phyloP scores from a whole-genome alignment of 1,140 invertebrate species.

The Caenorhabditis inopinata region DNA sequence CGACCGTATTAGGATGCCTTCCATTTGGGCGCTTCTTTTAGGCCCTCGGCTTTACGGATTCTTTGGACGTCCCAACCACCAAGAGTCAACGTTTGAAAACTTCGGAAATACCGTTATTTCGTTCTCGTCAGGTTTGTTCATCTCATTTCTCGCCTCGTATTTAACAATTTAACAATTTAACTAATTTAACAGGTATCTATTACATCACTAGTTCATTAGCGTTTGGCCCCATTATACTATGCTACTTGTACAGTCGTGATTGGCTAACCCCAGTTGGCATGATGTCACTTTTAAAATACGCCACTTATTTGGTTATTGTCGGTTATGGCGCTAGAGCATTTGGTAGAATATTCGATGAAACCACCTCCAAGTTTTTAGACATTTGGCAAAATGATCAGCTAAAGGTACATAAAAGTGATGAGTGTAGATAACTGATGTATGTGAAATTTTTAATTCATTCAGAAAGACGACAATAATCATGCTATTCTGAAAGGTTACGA shows the following conservation, averaged over 20 bases:
- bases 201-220: constrained; percentile 35
- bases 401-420: too few relatives aligned
- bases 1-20: neutral
- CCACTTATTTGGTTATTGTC: neutral
- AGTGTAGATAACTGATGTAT: neutral
- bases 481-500: constrained; percentile 36
- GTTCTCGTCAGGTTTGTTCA: neutral
- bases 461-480: constrained; percentile 27
- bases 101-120: constrained; percentile 3
- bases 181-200: constrained; percentile 32
- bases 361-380: neutral
- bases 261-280: constrained; percentile 1
- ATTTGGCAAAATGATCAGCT: neutral
- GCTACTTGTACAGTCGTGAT: constrained; percentile 11
- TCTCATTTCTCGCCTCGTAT: neutral
- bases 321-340: constrained; percentile 34
- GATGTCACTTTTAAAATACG: constrained; percentile 20
- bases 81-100: neutral
- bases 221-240: constrained; percentile 24
- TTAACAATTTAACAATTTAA: too few relatives aligned
- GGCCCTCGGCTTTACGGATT: neutral
- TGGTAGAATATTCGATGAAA: neutral
- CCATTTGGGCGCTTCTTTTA: neutral
- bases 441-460: neutral
- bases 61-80: neutral